Conservation (phyloP, 2,797 vertebrate species). For the Pseudopleuronectes americanus region DNA sequence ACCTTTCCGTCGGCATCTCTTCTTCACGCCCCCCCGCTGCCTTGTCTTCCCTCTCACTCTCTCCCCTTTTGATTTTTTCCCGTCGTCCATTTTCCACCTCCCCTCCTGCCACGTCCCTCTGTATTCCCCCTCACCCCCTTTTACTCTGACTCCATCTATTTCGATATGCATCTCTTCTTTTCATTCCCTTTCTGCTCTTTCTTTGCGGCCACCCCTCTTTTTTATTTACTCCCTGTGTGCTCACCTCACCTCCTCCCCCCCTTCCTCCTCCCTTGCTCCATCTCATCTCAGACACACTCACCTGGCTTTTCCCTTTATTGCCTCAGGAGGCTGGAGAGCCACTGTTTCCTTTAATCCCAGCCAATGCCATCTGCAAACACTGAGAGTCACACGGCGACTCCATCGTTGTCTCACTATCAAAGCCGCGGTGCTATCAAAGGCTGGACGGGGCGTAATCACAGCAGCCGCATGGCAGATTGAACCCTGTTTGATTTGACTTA, state of each 20-base stretch:
- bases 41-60: conserved; percentile 51
- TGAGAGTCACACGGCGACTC: conserved; percentile 70
- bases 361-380: conserved; percentile 80
- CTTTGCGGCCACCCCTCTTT: conserved; percentile 60
- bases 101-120: conserved; percentile 54
- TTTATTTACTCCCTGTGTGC: conserved; percentile 74
- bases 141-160: conserved; percentile 72
- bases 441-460: conserved; percentile 75
- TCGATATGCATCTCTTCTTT: conserved; percentile 71
- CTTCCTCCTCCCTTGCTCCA: conserved; percentile 63
- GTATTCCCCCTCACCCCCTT: conserved; percentile 60
- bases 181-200: conserved; percentile 63
- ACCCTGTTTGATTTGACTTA: conserved; percentile 81
- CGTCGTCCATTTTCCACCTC: conserved; percentile 56
- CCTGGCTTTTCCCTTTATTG: conserved; percentile 89
- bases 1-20: conserved; percentile 68
- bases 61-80: conserved; percentile 22
- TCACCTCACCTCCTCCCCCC: conserved; percentile 44
- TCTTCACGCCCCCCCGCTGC: conserved; percentile 66
- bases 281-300: conserved; percentile 90
- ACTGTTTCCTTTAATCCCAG: conserved; percentile 80
- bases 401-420: conserved; percentile 78
- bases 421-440: conserved; percentile 77
- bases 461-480: conserved; percentile 71
- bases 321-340: conserved; percentile 79